A percentile compares a stretch with the other conserved stretches of the same genome.
Conservation (phyloP, 2,797 vertebrate genomes). For the Strix occidentalis region DNA sequence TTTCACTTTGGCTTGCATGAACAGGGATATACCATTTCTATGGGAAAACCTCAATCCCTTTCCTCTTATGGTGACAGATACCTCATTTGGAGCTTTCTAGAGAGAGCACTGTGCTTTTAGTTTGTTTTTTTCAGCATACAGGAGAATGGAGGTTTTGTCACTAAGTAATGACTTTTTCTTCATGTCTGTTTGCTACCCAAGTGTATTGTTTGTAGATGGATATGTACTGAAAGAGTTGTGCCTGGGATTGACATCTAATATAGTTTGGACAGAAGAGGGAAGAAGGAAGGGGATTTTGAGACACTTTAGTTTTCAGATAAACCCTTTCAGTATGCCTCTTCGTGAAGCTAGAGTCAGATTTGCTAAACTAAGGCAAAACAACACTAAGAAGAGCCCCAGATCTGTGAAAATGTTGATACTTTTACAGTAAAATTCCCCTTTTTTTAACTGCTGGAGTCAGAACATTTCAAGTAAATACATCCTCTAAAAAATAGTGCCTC, state of each 20-base stretch:
- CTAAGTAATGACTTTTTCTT: background rate
- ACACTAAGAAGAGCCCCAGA: background rate
- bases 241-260: background rate
- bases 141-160: background rate
- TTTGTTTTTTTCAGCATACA: background rate
- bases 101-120: background rate
- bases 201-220: background rate
- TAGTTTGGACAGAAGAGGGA: background rate
- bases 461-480: background rate
- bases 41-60: background rate
- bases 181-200: background rate
- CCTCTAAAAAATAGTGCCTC: background rate
- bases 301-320: background rate
- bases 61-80: background rate
- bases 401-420: background rate
- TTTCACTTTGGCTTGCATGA: background rate
- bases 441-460: background rate
- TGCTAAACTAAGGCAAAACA: background rate
- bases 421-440: background rate
- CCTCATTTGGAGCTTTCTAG: background rate
- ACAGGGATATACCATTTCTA: background rate
- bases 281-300: background rate
- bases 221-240: accelerated
- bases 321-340: background rate
- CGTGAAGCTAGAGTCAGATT: background rate